Conservation (phyloP, 2,113 vertebrate genomes). For the Heptranchias perlo region DNA sequence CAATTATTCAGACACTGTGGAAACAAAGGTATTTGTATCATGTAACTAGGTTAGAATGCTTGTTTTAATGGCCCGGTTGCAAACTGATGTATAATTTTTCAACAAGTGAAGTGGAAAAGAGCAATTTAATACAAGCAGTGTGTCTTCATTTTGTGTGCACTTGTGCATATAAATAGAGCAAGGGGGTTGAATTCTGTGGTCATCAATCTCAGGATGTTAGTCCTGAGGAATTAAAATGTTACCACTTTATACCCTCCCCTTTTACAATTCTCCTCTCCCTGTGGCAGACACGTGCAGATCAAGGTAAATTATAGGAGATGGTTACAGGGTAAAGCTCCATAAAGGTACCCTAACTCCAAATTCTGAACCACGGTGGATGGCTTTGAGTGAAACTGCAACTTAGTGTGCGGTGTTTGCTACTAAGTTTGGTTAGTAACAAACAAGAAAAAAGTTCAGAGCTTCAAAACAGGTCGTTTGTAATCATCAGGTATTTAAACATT, state of each 20-base stretch:
- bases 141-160: not conserved
- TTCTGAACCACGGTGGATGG: not conserved
- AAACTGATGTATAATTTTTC: not conserved
- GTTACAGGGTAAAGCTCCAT: not conserved
- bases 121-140: not conserved
- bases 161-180: not conserved
- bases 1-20: not conserved
- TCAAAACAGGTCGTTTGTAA: too few relatives aligned
- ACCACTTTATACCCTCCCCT: not conserved
- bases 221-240: not conserved
- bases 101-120: not conserved
- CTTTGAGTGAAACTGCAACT: too few relatives aligned
- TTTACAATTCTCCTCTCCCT: not conserved
- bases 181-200: not conserved
- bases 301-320: not conserved
- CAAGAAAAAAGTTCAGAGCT: too few relatives aligned
- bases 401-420: too few relatives aligned
- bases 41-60: not conserved
- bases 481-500: too few relatives aligned
- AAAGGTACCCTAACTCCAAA: not conserved
- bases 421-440: too few relatives aligned
- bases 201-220: not conserved
- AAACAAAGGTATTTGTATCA: not conserved
- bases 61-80: not conserved
- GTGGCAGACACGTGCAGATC: not conserved